Evolutionary conservation across 2,113 vertebrate species (phyloP).

Genomic region (Trematomus loennbergii): DNA sequence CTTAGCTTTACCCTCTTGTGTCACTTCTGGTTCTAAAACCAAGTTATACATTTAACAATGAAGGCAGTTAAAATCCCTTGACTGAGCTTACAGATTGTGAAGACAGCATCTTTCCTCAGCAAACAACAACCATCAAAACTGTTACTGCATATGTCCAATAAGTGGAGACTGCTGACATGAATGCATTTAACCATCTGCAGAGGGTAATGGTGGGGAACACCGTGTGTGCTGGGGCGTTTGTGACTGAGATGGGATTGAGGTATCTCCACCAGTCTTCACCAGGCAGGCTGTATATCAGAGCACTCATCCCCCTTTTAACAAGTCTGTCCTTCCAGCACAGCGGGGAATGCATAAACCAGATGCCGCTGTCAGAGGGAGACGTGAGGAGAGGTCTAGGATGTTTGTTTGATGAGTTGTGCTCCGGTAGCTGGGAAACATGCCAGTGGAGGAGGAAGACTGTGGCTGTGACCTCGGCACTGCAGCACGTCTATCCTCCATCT

Average conservation of each 20-base stretch:
- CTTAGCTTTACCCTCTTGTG: no score
- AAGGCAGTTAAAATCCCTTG: not conserved
- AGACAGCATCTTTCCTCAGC: slow-evolving; percentile 2
- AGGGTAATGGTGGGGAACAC: slow-evolving; percentile 43
- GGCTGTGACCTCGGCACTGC: slow-evolving; percentile 18
- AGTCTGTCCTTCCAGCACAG: slow-evolving; percentile 62
- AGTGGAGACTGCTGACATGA: slow-evolving; percentile 37
- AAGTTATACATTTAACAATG: not conserved
- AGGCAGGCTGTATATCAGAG: slow-evolving; percentile 72
- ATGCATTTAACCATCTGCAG: slow-evolving; percentile 42
- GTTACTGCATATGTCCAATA: not conserved
- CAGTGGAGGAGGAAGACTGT: slow-evolving; percentile 26
- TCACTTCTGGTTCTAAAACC: no score
- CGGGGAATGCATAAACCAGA: slow-evolving; percentile 79
- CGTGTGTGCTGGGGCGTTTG: slow-evolving; percentile 41
- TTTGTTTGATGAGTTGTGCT: slow-evolving; percentile 42
- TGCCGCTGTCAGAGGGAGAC: slow-evolving; percentile 61
- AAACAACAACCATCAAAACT: slow-evolving; percentile 10
- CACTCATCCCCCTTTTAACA: slow-evolving; percentile 72
- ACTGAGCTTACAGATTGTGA: not conserved
- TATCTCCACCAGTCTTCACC: slow-evolving; percentile 57
- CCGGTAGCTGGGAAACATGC: slow-evolving; percentile 43
- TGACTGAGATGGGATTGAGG: slow-evolving; percentile 54
- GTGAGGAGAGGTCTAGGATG: slow-evolving; percentile 50
- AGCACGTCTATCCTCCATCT: slow-evolving; percentile 18